A percentile compares a stretch with the other conserved stretches of the same genome.
phyloP scores from a whole-genome alignment of 2,888 invertebrate genomes.

The Hemicrepidius hirtus region DNA sequence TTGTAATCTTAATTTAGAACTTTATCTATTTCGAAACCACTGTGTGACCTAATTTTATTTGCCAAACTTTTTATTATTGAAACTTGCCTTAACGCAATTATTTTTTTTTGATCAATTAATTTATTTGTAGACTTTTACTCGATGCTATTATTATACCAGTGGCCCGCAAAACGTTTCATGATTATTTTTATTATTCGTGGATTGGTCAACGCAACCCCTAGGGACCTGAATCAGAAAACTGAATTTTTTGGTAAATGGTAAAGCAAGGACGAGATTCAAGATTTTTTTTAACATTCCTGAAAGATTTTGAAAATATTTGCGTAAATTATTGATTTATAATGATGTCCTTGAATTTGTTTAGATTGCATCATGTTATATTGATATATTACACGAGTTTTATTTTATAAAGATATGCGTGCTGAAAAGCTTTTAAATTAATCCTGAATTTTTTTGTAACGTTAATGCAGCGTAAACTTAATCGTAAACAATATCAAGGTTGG shows the following conservation, averaged over 20 bases:
- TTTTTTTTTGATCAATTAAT: neutral
- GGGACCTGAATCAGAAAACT: too few species aligned
- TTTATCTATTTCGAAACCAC: conserved; percentile 31
- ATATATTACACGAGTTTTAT: neutral
- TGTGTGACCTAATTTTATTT: conserved; percentile 19
- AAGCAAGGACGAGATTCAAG: too few species aligned
- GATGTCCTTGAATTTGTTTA: conserved; percentile 3
- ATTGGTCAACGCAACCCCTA: too few species aligned
- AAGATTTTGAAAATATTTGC: neutral
- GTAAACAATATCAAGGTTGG: conserved; percentile 34
- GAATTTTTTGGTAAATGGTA: too few species aligned
- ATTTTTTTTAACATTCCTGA: too few species aligned
- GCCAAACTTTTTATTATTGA: conserved; percentile 2
- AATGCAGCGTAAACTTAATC: conserved; percentile 8
- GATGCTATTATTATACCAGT: too few species aligned
- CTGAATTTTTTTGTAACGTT: neutral
- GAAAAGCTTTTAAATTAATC: too few species aligned
- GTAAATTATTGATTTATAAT: neutral
- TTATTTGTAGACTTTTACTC: too few species aligned
- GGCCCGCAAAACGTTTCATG: too few species aligned
- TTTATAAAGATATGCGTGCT: too few species aligned
- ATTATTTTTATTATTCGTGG: too few species aligned
- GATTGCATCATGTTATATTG: too few species aligned
- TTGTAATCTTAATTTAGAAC: conserved; percentile 24
- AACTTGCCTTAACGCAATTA: neutral